Evolutionary conservation across 1,140 invertebrate species (phyloP).

Genomic region (Lordiphosa clarofinis): DNA sequence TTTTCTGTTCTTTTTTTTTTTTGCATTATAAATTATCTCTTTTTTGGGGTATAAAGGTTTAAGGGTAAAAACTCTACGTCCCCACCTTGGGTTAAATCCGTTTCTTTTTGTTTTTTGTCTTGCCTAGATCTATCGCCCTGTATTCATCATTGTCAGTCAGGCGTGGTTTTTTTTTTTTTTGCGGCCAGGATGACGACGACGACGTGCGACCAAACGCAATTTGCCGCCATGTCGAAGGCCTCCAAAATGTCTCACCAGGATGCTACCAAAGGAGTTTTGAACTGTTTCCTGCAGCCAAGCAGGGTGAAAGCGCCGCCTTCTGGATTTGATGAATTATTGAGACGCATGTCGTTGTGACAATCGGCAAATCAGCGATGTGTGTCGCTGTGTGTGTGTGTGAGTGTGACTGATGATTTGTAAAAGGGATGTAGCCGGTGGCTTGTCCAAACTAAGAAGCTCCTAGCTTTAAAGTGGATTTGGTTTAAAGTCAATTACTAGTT

Average conservation of each 20-base stretch:
- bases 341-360: constrained; percentile 70
- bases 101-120: constrained; percentile 17
- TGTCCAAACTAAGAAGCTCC: neutral
- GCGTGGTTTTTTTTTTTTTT: constrained; percentile 48
- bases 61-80: too few relatives aligned
- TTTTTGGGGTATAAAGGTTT: too few relatives aligned
- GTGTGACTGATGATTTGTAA: constrained; percentile 58
- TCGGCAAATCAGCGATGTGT: constrained; percentile 62
- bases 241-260: constrained; percentile 10
- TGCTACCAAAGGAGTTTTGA: constrained; percentile 11
- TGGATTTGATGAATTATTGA: constrained; percentile 71
- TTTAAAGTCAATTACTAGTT: constrained; percentile 67
- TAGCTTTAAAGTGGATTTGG: constrained; percentile 48
- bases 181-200: constrained; percentile 12
- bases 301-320: constrained; percentile 34
- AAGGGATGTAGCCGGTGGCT: constrained; percentile 9
- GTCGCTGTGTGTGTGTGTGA: constrained; percentile 15
- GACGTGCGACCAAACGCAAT: constrained; percentile 70
- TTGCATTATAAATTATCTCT: neutral
- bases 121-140: constrained; percentile 70
- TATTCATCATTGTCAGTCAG: constrained; percentile 72
- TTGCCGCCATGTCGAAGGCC: constrained; percentile 65
- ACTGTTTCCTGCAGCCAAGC: constrained; percentile 19
- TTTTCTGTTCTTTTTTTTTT: constrained; percentile 12
- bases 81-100: too few relatives aligned